Percentiles rank a stretch among this genome's conserved stretches.
These are phyloP conservation scores for Carcinoscorpius rotundicauda DNA, from an alignment of 1,140 invertebrate species.

Conservation along the genomic window DNA sequence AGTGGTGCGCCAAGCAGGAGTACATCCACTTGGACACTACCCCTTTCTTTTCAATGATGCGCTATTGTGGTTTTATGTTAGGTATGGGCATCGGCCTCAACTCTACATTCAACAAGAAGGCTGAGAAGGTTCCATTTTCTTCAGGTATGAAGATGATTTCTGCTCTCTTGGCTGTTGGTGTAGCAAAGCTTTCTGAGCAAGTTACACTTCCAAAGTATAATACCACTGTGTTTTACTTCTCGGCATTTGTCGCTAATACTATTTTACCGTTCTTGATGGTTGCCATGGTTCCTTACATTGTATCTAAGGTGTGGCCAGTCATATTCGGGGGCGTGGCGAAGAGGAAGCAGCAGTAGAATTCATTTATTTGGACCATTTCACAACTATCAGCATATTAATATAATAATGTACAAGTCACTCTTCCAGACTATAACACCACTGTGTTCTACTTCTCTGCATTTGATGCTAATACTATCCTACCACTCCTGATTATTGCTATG, in stretches of 20 bases:
- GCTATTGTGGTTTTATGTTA: slow-evolving; percentile 34
- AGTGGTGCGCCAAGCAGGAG: slow-evolving; percentile 43
- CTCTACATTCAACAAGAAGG: slow-evolving; percentile 15
- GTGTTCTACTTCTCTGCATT: too few species aligned
- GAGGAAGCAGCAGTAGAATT: too few species aligned
- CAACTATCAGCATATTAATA: too few species aligned
- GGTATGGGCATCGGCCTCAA: slow-evolving; percentile 33
- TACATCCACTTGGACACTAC: slow-evolving; percentile 45
- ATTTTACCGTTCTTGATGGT: slow-evolving; percentile 24
- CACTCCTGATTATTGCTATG: too few species aligned
- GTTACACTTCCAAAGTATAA: slow-evolving; percentile 21
- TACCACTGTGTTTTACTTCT: slow-evolving; percentile 21
- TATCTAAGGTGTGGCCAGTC: slow-evolving; percentile 2
- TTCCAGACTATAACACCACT: too few species aligned
- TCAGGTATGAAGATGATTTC: slow-evolving; percentile 17
- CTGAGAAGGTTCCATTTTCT: slow-evolving; percentile 13
- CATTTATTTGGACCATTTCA: too few species aligned
- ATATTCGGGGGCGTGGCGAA: too few species aligned
- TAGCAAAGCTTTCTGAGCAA: slow-evolving; percentile 22
- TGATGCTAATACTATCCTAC: too few species aligned
- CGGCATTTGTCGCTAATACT: slow-evolving; percentile 23
- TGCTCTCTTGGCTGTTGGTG: slow-evolving; percentile 20
- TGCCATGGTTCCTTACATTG: slow-evolving; percentile 23
- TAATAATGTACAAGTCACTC: too few species aligned
- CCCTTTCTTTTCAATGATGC: slow-evolving; percentile 41